A percentile compares a stretch with the other conserved stretches of the same genome.
Conservation (phyloP, 2,113 vertebrate species). For the Ammodramus savannarum region DNA sequence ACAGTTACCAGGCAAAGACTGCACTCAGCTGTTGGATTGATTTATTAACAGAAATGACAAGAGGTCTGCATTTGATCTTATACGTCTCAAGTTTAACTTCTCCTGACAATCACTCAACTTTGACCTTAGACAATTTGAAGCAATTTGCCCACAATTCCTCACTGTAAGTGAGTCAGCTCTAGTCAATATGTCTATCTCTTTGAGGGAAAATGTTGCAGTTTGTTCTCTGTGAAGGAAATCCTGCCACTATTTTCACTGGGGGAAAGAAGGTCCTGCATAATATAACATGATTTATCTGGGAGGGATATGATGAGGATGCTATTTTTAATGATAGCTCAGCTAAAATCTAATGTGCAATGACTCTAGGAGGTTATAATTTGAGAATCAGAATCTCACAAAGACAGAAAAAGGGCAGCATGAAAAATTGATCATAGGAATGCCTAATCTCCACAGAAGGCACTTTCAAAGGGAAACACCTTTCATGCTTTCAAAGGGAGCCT, state of each 20-base stretch:
- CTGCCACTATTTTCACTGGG: background rate
- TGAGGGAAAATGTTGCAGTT: background rate
- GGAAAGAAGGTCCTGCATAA: background rate
- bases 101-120: background rate
- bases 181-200: background rate
- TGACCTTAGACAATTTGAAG: background rate
- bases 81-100: background rate
- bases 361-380: slow-evolving; percentile 9
- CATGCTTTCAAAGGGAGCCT: slow-evolving; percentile 22
- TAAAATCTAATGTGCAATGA: slow-evolving; percentile 29
- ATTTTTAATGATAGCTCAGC: slow-evolving; percentile 51
- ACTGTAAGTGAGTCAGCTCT: background rate
- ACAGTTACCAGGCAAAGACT: background rate
- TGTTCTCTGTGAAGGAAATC: background rate
- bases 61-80: background rate
- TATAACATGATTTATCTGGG: background rate
- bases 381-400: slow-evolving; percentile 20
- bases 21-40: background rate
- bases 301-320: background rate
- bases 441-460: background rate
- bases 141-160: background rate
- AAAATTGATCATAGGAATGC: slow-evolving; percentile 66
- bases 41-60: background rate
- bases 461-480: slow-evolving; percentile 39
- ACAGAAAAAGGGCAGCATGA: slow-evolving; percentile 57